Conservation (phyloP, 1,140 invertebrate genomes). For the Himalopsyche phryganea region DNA sequence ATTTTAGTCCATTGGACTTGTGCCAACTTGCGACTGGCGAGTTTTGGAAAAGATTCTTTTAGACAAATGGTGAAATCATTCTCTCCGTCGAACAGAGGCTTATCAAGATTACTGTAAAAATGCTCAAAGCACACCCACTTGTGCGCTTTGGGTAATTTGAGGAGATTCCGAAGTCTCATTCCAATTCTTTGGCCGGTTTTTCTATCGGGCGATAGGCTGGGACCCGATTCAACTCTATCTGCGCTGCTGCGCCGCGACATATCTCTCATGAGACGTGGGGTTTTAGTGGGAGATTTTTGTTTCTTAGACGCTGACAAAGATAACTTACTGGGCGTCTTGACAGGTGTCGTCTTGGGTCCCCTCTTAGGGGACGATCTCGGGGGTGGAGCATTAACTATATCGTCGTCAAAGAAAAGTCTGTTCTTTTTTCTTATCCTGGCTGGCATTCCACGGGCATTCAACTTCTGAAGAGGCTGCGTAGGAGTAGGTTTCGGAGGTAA, state of each 20-base stretch:
- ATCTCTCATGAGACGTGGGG: constrained; percentile 35
- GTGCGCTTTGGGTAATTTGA: constrained; percentile 97
- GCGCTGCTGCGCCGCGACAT: constrained; percentile 4
- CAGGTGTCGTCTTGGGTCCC: constrained; percentile 51
- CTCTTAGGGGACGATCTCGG: constrained; percentile 63
- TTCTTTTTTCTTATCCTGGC: constrained; percentile 88
- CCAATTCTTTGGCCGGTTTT: constrained; percentile 87
- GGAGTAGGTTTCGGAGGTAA: constrained; percentile 66
- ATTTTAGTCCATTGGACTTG: constrained; percentile 95
- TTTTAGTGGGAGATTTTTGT: constrained; percentile 46
- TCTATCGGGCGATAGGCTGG: constrained; percentile 60
- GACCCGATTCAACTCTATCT: not conserved
- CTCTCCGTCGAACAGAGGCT: constrained; percentile 89
- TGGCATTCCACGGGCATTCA: constrained; percentile 84
- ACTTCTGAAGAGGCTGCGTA: constrained; percentile 66
- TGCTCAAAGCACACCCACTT: constrained; percentile 99
- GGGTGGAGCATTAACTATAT: constrained; percentile 78
- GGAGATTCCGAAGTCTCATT: constrained; percentile 86
- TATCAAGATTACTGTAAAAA: constrained; percentile 98
- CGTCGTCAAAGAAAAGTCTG: constrained; percentile 86
- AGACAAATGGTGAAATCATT: constrained; percentile 96
- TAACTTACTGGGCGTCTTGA: constrained; percentile 52
- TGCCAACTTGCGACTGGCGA: constrained; percentile 81
- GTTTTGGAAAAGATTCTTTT: constrained; percentile 89
- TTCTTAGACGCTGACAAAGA: constrained; percentile 43